These are phyloP conservation scores for Volucella bombylans DNA, from an alignment of 2,888 invertebrate species.

Conservation along the genomic window DNA sequence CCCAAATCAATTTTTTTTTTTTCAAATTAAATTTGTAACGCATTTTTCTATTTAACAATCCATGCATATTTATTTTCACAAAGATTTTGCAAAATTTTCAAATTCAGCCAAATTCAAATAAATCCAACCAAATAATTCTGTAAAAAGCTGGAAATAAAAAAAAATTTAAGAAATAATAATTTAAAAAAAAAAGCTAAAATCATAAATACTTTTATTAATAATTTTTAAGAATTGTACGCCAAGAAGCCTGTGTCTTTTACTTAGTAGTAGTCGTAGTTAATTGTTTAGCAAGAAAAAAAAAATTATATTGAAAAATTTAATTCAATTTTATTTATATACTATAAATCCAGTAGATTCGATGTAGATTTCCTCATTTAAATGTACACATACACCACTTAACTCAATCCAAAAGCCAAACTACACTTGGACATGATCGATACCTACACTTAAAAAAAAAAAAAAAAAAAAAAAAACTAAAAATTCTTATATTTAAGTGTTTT, in stretches of 20 bases:
- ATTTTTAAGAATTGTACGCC: slow-evolving; percentile 72
- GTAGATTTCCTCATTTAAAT: slow-evolving; percentile 72
- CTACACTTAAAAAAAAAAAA: slow-evolving; percentile 2
- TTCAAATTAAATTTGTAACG: slow-evolving; percentile 15
- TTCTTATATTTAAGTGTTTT: slow-evolving; percentile 52
- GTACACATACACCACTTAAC: slow-evolving; percentile 48
- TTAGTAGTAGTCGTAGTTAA: slow-evolving; percentile 76
- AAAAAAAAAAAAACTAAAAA: slow-evolving; percentile 6
- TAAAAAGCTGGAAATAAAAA: slow-evolving; percentile 72
- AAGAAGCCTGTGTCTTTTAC: slow-evolving; percentile 76
- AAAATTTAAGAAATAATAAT: slow-evolving; percentile 16
- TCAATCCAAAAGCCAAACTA: slow-evolving; percentile 30
- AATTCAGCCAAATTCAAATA: slow-evolving; percentile 8
- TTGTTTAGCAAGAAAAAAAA: slow-evolving; percentile 63
- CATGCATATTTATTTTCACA: slow-evolving; percentile 48
- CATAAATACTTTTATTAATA: slow-evolving; percentile 62
- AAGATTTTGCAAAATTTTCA: slow-evolving; percentile 9
- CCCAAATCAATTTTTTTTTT: slow-evolving; percentile 30
- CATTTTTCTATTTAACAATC: slow-evolving; percentile 41
- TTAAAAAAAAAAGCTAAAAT: not conserved
- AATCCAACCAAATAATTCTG: slow-evolving; percentile 60
- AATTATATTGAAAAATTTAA: slow-evolving; percentile 40
- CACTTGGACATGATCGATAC: slow-evolving; percentile 49
- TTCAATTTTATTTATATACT: slow-evolving; percentile 61
- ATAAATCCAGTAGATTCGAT: slow-evolving; percentile 58